Evolutionary conservation across 2,113 vertebrate species (phyloP).

Genomic region (Parus major): DNA sequence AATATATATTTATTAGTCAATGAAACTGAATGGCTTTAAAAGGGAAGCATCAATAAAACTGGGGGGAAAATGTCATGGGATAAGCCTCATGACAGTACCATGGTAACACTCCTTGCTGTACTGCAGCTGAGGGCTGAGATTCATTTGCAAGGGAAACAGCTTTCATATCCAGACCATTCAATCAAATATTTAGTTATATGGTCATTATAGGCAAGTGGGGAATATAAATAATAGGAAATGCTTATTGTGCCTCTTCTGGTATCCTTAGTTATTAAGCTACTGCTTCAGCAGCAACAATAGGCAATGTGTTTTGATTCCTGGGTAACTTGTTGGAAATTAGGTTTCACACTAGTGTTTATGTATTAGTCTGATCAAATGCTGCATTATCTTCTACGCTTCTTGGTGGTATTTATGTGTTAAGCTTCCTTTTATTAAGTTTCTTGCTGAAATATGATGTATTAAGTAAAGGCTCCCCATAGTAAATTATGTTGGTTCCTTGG

Average conservation of each 20-base stretch:
- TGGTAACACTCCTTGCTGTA: not conserved
- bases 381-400: not conserved
- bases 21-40: not conserved
- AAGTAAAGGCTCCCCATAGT: conserved; percentile 42
- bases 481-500: conserved; percentile 33
- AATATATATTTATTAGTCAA: not conserved
- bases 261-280: conserved; percentile 17
- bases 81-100: not conserved
- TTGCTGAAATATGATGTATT: conserved; percentile 45
- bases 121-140: not conserved
- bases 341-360: conserved; percentile 28
- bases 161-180: not conserved
- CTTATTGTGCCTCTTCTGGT: conserved; percentile 1
- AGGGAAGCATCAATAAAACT: not conserved
- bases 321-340: conserved; percentile 33
- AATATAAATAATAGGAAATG: conserved; percentile 27
- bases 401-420: conserved; percentile 35
- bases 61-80: not conserved
- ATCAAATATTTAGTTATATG: conserved; percentile 19
- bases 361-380: conserved; percentile 38
- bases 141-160: conserved; percentile 28
- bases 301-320: not conserved
- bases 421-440: conserved; percentile 64
- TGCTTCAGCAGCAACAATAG: conserved; percentile 24
- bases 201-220: not conserved